Evolutionary conservation across 2,888 invertebrate genomes (phyloP).

Genomic region (Allolobophora icterica): DNA sequence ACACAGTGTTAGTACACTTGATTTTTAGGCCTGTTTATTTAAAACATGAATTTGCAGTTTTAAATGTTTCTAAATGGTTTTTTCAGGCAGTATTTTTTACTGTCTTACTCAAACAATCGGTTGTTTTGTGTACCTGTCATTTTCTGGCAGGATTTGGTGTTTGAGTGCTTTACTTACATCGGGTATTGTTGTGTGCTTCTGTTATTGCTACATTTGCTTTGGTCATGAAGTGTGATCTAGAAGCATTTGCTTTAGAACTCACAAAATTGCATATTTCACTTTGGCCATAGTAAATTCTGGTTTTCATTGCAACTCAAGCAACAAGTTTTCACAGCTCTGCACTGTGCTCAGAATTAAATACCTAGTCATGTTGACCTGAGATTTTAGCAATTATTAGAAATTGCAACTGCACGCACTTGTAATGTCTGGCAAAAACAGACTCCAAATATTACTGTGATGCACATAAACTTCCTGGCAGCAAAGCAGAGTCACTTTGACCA

Average conservation of each 20-base stretch:
- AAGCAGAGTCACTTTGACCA: too few species aligned
- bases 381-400: background rate
- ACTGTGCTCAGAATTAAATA: background rate
- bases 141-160: background rate
- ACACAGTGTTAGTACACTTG: background rate
- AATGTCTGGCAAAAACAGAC: too few species aligned
- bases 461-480: too few species aligned
- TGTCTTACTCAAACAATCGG: background rate
- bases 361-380: background rate
- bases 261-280: background rate
- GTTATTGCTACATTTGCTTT: background rate
- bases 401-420: background rate
- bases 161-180: background rate
- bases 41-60: background rate
- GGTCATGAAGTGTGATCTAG: background rate
- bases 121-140: background rate
- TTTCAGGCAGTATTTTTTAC: background rate
- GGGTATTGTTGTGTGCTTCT: background rate
- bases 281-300: background rate
- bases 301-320: too few species aligned
- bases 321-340: background rate
- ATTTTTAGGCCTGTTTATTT: background rate
- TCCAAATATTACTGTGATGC: too few species aligned
- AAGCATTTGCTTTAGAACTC: background rate
- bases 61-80: background rate